These are phyloP conservation scores for Philopotamus ludificatus DNA, from an alignment of 1,140 invertebrate genomes.

Conservation along the genomic window DNA sequence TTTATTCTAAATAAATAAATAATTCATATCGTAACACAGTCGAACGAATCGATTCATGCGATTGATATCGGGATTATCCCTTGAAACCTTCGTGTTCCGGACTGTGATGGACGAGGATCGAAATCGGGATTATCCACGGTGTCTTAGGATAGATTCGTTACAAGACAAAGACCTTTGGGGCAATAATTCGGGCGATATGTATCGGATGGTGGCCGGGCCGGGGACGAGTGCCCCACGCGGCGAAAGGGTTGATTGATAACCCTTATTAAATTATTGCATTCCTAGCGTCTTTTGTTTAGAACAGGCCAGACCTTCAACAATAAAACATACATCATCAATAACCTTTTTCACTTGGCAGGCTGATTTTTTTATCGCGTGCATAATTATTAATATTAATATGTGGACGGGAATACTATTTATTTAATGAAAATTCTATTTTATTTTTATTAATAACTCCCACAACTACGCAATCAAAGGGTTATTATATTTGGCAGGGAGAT, in stretches of 20 bases:
- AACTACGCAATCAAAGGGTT: too few species aligned
- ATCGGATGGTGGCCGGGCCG: neutral
- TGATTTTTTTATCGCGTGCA: neutral
- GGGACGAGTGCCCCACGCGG: slow-evolving; percentile 21
- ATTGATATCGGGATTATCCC: neutral
- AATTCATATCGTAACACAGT: neutral
- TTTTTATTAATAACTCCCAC: too few species aligned
- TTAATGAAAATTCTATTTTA: too few species aligned
- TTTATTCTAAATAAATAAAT: neutral
- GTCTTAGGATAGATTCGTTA: too few species aligned
- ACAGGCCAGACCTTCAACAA: slow-evolving; percentile 23
- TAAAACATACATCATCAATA: slow-evolving; percentile 31
- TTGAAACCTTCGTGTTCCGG: neutral
- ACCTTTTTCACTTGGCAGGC: neutral
- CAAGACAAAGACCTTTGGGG: too few species aligned
- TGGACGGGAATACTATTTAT: too few species aligned
- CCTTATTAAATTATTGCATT: slow-evolving; percentile 40
- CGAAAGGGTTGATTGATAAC: slow-evolving; percentile 33
- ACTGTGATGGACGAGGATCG: neutral
- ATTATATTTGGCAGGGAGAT: too few species aligned
- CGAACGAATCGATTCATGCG: neutral
- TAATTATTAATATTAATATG: too few species aligned
- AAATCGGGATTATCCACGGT: too few species aligned
- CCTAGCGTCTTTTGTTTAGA: slow-evolving; percentile 35
- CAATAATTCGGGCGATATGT: too few species aligned